Evolutionary conservation across 2,797 vertebrate genomes (phyloP), one percentile per base, ranked within the genome.

Genomic region (Hypotaenidia okinawae): DNA sequence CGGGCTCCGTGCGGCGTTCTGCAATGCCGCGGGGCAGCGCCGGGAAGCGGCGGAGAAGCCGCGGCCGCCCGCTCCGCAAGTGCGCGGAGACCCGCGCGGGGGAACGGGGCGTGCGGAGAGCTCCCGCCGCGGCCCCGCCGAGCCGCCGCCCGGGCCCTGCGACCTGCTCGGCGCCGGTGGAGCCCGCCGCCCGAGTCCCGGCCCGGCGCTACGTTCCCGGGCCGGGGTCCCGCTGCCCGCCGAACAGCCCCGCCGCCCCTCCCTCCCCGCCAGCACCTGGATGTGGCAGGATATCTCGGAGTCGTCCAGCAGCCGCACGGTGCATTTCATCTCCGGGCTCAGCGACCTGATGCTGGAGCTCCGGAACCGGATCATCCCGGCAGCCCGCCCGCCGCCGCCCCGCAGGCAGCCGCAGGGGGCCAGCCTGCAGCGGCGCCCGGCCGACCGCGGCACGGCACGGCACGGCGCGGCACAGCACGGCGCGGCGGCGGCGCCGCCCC

Each of bases 281-380:
- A 99, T 99, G 97, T 98, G 98, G 98, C 99, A 99, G 97, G 98
- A 98, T 97, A 99, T 98, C 97, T 99, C 99, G 62, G 98, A 98
- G 98, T 99, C 99, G 97, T 99, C 99, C 98, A 99, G 98, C 96
- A 99, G 97, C 86, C 99, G 98, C 97, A 99, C 98, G 93, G 99
- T 99, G 98, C 99, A 99, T 96, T 98, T 98, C 98, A 99, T 98
- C 97, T 99, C 99, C 98, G 98, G 98, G 97, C 98, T 98, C 97
- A 99, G 94, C 75, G 99, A 99, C 97, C 98, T 98, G 97, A 99
- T 98, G 98, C 99, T 99, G 95, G 99, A 98, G 98, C 98, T 99
- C 97, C 99, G 98, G 97, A 99, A 99, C 97, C 99, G 99, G 98
- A 99, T 99, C 99, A 99, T 99, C 98, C 99, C 99, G 98, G 97